These are phyloP conservation scores for Metacarcinus magister DNA, from an alignment of 2,888 invertebrate species.

Conservation along the genomic window DNA sequence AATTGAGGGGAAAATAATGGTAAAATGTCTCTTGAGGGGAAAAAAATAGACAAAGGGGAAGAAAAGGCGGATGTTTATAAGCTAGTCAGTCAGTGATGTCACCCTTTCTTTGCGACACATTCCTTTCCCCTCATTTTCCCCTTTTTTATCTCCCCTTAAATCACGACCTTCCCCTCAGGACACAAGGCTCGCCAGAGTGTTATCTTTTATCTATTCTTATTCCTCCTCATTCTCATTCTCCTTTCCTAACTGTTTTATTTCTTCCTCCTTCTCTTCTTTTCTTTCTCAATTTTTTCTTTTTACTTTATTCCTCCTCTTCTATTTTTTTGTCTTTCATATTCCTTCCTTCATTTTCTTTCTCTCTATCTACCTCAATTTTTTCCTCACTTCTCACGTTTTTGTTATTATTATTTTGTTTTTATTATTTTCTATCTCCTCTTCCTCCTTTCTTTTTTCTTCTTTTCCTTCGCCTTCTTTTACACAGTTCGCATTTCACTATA, in stretches of 20 bases:
- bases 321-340: no score
- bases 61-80: background rate
- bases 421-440: background rate
- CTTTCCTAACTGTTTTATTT: background rate
- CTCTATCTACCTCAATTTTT: no score
- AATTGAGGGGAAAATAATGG: background rate
- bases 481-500: no score
- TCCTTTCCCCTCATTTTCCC: background rate
- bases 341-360: no score
- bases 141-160: background rate
- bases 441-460: background rate
- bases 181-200: no score
- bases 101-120: background rate
- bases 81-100: background rate
- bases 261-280: background rate
- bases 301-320: no score
- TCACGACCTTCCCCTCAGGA: no score
- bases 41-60: background rate
- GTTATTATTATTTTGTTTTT: no score
- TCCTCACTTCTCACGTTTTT: no score
- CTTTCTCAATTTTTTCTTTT: no score
- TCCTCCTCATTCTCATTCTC: background rate
- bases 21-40: background rate
- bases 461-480: background rate
- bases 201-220: background rate